Conservation (phyloP, 2,797 vertebrate genomes). For the Sebastes baramenuke region DNA sequence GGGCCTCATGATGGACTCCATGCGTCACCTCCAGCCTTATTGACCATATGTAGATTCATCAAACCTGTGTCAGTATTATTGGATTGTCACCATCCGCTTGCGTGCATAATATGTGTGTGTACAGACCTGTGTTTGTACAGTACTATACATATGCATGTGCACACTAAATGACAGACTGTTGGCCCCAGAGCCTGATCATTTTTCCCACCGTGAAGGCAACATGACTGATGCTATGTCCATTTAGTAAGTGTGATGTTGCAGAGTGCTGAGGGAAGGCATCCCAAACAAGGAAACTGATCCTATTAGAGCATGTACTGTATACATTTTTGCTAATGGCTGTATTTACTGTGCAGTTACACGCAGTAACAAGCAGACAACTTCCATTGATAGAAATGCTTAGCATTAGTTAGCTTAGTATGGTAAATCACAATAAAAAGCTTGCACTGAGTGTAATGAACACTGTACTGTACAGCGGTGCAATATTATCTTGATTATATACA, state of each 20-base stretch:
- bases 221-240: background rate
- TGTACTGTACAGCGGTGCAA: background rate
- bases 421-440: background rate
- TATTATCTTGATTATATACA: background rate
- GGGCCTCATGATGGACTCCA: background rate
- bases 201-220: slow-evolving; percentile 16
- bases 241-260: background rate
- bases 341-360: background rate
- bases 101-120: background rate
- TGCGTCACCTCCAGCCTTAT: slow-evolving; percentile 13
- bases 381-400: background rate
- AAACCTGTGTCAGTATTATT: slow-evolving; percentile 36
- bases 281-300: background rate
- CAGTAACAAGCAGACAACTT: background rate
- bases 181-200: slow-evolving; percentile 33
- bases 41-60: slow-evolving; percentile 32
- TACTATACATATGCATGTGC: slow-evolving; percentile 3
- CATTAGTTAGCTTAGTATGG: background rate
- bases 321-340: background rate
- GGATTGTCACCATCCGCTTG: background rate
- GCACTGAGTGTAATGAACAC: background rate
- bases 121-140: background rate
- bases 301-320: background rate
- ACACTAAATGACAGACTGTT: slow-evolving; percentile 45
- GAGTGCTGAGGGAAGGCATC: background rate